Conservation (phyloP, 2,113 vertebrate genomes). For the Oriolus oriolus region DNA sequence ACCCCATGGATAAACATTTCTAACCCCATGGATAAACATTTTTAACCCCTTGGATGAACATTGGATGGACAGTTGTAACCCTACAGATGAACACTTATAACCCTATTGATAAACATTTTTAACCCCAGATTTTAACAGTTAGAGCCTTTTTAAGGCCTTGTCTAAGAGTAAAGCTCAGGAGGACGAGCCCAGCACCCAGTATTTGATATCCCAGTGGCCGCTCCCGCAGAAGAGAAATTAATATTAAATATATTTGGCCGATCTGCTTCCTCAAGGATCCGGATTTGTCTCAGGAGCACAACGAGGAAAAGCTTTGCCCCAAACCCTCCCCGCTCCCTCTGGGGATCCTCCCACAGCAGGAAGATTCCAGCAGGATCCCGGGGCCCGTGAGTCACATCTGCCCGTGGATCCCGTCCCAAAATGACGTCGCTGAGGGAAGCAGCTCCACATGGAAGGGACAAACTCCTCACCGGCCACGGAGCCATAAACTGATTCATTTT, state of each 20-base stretch:
- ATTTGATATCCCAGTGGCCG: rapidly evolving
- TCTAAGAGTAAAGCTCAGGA: neutral
- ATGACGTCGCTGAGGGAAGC: neutral
- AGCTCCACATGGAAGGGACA: rapidly evolving
- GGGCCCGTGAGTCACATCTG: neutral
- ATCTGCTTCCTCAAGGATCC: neutral
- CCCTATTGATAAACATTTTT: no score
- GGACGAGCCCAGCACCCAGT: rapidly evolving
- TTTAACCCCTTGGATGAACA: neutral
- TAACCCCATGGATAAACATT: neutral
- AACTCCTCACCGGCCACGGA: neutral
- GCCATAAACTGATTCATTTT: neutral
- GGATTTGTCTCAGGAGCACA: neutral
- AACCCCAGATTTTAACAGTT: neutral
- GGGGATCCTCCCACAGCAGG: neutral
- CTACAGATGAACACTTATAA: neutral
- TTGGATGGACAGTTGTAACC: neutral
- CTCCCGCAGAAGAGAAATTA: rapidly evolving
- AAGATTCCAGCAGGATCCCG: neutral
- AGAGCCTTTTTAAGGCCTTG: neutral
- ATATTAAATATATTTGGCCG: neutral
- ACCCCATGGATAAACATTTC: neutral
- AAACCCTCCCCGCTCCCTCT: rapidly evolving
- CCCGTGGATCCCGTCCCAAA: rapidly evolving
- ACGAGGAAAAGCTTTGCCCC: neutral